Evolutionary conservation across 2,113 vertebrate genomes (phyloP), one percentile per base, ranked within the genome.

Genomic region (Pogona vitticeps): DNA sequence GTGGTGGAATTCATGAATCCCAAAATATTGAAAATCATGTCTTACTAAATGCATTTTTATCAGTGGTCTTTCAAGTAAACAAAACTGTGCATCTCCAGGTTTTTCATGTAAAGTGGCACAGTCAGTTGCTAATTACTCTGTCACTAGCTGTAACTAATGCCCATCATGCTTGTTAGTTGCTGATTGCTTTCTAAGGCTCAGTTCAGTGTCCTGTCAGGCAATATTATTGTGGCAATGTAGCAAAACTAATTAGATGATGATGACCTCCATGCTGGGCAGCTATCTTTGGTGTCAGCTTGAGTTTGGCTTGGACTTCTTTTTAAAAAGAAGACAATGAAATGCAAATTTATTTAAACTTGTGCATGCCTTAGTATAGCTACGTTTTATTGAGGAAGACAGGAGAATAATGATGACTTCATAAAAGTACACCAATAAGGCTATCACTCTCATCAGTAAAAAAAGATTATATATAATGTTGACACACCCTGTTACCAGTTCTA

Each of bases 111-210:
- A 96, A 96, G 95, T 95, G 79, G 88, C 83, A 90, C 87, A 94
- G 92, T 93, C 92, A 92, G 76, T 91, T 93, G 91, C 93, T 96
- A 97, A 97, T 97, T 97, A 95, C 67, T 90, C 93, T 95, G 94
- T 96, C 95, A 94, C 91, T 91, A 91, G 92, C 91, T 94, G 83
- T 95, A 96, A 96, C 92, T 84, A 94, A 94, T 94, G 88, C 71
- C 89, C 86, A 87, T 88, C 93, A 93, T 87, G 83, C 87, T 83
- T 95, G 77, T 93, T 91, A 91, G 90, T 89, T 92, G 80, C 75
- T 88, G 85, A 92, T 91, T 93, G 46, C 90, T 82, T 94, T 92
- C 80, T 81, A 33, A 94, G 83, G 58, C 28, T 79, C 71, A 84
- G 40, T 79, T 92, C 93, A 91, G 90, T 88, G 87, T 86, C 85